phyloP scores from a whole-genome alignment of 2,113 vertebrate genomes.

The Phrynosoma blainvillii region DNA sequence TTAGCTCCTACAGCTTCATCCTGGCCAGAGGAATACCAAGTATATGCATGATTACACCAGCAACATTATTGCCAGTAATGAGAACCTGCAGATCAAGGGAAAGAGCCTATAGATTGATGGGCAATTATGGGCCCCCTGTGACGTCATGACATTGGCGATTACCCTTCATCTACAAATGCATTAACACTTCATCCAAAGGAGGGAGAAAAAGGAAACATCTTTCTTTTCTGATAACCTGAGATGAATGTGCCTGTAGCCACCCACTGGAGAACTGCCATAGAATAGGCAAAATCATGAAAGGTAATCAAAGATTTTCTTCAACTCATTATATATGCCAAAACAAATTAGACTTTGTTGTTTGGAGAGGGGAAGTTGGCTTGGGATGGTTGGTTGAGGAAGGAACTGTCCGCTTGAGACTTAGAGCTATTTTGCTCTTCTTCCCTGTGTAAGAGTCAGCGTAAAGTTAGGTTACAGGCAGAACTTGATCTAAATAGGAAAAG shows the following conservation, averaged over 20 bases:
- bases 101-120: conserved; percentile 63
- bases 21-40: conserved; percentile 80
- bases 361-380: background rate
- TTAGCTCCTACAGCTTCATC: conserved; percentile 93
- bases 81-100: conserved; percentile 71
- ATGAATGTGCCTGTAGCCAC: background rate
- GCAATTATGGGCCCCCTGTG: conserved; percentile 72
- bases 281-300: background rate
- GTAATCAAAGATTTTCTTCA: conserved; percentile 5
- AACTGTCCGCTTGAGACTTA: background rate
- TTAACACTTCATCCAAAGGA: conserved; percentile 48
- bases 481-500: conserved; percentile 66
- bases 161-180: conserved; percentile 49
- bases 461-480: conserved; percentile 21
- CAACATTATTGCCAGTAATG: conserved; percentile 83
- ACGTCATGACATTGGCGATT: conserved; percentile 73
- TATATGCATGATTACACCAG: conserved; percentile 90
- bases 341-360: conserved; percentile 4
- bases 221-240: conserved; percentile 63
- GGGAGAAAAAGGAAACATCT: conserved; percentile 39
- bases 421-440: conserved; percentile 35
- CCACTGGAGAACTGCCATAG: background rate
- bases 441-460: conserved; percentile 25
- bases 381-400: background rate
- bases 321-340: background rate